Evolutionary conservation across 1,140 invertebrate species (phyloP).

Genomic region (Eumeta japonica): DNA sequence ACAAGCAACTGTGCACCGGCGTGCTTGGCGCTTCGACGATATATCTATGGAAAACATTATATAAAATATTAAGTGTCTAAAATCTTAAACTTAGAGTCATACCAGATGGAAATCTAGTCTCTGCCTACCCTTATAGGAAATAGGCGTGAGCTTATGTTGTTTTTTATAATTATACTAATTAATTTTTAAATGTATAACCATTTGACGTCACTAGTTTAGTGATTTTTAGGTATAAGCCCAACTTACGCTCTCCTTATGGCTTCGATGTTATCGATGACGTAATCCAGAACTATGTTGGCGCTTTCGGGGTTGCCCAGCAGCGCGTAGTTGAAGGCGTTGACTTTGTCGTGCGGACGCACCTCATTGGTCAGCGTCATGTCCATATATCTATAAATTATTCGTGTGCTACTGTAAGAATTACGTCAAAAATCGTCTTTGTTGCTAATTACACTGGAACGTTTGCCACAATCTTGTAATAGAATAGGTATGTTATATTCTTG

Average conservation of each 20-base stretch:
- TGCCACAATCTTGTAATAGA: too few relatives aligned
- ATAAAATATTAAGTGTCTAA: conserved; percentile 1
- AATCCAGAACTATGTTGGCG: conserved; percentile 26
- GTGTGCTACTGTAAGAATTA: too few relatives aligned
- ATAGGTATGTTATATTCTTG: too few relatives aligned
- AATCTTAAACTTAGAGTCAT: background rate
- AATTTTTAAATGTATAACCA: too few relatives aligned
- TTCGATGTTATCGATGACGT: conserved; percentile 36
- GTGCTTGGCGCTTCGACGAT: conserved; percentile 32
- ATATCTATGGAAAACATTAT: conserved; percentile 25
- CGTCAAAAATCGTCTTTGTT: too few relatives aligned
- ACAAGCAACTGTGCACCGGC: conserved; percentile 29
- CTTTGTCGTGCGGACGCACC: conserved; percentile 43
- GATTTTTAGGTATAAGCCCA: too few relatives aligned
- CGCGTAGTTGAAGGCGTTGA: conserved; percentile 38
- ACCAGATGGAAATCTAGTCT: background rate
- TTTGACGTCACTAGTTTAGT: too few relatives aligned
- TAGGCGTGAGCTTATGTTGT: too few relatives aligned
- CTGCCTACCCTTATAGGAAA: too few relatives aligned
- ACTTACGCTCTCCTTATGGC: conserved; percentile 40
- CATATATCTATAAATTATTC: conserved; percentile 38
- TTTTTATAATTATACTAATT: too few relatives aligned
- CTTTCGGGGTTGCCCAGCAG: conserved; percentile 35
- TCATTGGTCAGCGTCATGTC: conserved; percentile 29
- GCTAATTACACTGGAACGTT: too few relatives aligned